phyloP scores from a whole-genome alignment of 37 sponge, comb jelly and placozoan genomes.

The Spongilla lacustris region DNA sequence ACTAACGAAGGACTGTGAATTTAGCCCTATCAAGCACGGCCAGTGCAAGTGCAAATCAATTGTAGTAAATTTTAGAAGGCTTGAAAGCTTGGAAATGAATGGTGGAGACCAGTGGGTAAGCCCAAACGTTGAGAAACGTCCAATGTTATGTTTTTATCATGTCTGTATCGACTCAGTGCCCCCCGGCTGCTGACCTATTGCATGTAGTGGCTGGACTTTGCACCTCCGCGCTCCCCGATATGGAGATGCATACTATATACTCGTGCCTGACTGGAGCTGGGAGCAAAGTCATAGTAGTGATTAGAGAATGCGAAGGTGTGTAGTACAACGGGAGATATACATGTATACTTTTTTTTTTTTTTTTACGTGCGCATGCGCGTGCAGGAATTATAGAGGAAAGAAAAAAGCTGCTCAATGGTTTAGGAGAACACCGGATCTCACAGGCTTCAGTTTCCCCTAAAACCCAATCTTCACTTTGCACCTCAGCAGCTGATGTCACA shows the following conservation, averaged over 20 bases:
- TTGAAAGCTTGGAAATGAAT: neutral
- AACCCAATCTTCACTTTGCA: neutral
- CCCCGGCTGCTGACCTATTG: constrained; percentile 42
- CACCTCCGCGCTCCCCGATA: constrained; percentile 63
- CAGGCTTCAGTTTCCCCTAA: neutral
- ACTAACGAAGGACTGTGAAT: neutral
- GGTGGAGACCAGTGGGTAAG: neutral
- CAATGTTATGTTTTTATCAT: no score
- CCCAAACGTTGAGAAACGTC: no score
- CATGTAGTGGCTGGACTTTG: constrained; percentile 76
- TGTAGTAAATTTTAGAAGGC: neutral
- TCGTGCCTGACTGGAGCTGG: constrained; percentile 20
- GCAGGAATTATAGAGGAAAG: neutral
- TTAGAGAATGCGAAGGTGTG: neutral
- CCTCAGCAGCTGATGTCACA: neutral
- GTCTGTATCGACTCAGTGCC: no score
- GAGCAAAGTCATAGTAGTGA: constrained; percentile 24
- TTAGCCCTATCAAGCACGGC: neutral
- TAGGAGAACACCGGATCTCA: neutral
- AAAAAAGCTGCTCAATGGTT: neutral
- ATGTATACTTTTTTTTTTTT: neutral
- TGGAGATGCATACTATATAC: constrained; percentile 65
- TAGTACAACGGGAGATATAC: no score
- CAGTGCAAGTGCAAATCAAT: neutral
- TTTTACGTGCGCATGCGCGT: neutral